phyloP scores from a whole-genome alignment of 2,888 invertebrate genomes.

The Myopa tessellatipennis region DNA sequence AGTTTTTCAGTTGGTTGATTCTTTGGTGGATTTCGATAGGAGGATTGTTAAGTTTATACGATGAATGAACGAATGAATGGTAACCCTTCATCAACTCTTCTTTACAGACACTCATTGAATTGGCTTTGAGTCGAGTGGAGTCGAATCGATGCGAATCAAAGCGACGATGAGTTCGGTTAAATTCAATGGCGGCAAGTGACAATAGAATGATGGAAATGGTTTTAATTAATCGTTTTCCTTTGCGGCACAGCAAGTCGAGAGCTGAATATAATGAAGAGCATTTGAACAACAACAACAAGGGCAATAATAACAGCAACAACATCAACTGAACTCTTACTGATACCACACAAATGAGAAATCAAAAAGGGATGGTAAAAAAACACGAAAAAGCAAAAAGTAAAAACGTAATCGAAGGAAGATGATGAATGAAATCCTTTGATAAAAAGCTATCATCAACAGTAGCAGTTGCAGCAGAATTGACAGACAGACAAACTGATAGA shows the following conservation, averaged over 20 bases:
- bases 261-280: slow-evolving; percentile 33
- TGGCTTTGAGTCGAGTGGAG: neutral
- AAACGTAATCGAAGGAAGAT: slow-evolving; percentile 12
- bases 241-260: slow-evolving; percentile 12
- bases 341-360: slow-evolving; percentile 7
- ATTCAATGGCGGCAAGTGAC: slow-evolving; percentile 8
- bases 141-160: neutral
- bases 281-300: neutral
- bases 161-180: slow-evolving; percentile 6
- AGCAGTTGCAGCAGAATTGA: neutral
- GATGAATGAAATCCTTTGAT: slow-evolving; percentile 36
- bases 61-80: too few relatives aligned
- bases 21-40: too few relatives aligned
- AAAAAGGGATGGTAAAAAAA: neutral
- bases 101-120: neutral
- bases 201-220: slow-evolving; percentile 22
- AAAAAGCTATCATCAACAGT: neutral
- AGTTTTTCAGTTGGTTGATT: too few relatives aligned
- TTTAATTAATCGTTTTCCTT: slow-evolving; percentile 39
- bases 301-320: neutral
- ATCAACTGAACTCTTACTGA: neutral
- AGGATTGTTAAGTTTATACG: too few relatives aligned
- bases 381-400: neutral
- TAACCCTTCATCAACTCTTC: too few relatives aligned
- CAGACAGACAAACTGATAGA: neutral